phyloP scores from a whole-genome alignment of 2,113 vertebrate species.

The Corvus cornix region DNA sequence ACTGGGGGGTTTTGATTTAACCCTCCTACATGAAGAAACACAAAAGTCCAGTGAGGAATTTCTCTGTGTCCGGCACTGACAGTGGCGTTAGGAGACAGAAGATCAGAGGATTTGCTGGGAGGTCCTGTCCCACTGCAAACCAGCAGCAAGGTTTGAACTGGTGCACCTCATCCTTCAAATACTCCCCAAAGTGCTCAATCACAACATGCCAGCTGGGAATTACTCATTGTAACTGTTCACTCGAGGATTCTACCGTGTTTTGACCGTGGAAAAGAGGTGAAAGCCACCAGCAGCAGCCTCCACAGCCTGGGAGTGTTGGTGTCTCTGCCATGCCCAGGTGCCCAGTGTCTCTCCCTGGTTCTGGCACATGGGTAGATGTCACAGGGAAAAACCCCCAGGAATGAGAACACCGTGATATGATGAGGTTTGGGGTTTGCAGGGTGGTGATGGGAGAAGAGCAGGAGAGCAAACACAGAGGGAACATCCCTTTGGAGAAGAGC shows the following conservation, averaged over 20 bases:
- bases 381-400: background rate
- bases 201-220: background rate
- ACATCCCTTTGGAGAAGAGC: background rate
- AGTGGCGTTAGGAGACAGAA: background rate
- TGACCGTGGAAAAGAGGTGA: background rate
- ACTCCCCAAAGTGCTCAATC: background rate
- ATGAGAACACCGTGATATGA: fast-evolving
- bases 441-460: background rate
- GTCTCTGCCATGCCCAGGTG: fast-evolving
- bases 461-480: background rate
- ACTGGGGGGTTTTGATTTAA: background rate
- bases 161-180: background rate
- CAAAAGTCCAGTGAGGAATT: fast-evolving
- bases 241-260: background rate
- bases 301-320: background rate
- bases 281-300: background rate
- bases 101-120: background rate
- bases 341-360: background rate
- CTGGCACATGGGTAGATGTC: background rate
- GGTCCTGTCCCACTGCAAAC: background rate
- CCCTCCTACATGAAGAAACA: background rate
- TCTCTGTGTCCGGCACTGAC: too few species aligned
- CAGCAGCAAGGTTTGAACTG: background rate
- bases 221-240: background rate
- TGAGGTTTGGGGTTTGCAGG: background rate